Percentiles rank a stretch among this genome's conserved stretches.
Evolutionary conservation across 2,113 vertebrate species (phyloP).

Genomic region (Turnix velox): DNA sequence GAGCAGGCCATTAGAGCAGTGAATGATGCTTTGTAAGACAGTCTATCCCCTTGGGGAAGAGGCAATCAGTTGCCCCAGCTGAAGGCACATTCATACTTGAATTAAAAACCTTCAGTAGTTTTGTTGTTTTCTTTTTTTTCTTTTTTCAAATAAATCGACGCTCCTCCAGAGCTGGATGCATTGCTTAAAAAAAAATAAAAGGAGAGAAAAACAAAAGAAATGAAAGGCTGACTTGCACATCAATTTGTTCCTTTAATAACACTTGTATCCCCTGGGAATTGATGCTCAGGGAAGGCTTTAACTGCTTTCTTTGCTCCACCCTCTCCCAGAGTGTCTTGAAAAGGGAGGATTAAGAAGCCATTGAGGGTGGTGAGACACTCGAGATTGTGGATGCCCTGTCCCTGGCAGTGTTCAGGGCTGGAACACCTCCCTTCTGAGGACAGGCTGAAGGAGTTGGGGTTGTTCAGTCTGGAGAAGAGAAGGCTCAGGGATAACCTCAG

Average conservation of each 20-base stretch:
- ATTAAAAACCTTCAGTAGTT: slow-evolving; percentile 28
- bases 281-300: neutral
- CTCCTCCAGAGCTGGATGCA: neutral
- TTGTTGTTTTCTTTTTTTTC: neutral
- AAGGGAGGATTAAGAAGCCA: neutral
- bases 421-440: too few relatives aligned
- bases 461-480: too few relatives aligned
- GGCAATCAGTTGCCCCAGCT: slow-evolving; percentile 9
- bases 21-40: slow-evolving; percentile 23
- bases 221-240: fast-evolving
- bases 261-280: neutral
- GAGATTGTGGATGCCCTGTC: too few relatives aligned
- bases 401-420: too few relatives aligned
- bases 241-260: neutral
- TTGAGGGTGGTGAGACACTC: too few relatives aligned
- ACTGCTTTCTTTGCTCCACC: neutral
- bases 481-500: too few relatives aligned
- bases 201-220: neutral
- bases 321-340: neutral
- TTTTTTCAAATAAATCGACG: neutral
- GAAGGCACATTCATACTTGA: slow-evolving; percentile 21
- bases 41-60: slow-evolving; percentile 10
- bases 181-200: neutral
- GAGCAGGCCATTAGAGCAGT: neutral
- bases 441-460: too few relatives aligned